A percentile compares a stretch with the other conserved stretches of the same genome.
These are phyloP conservation scores for Ptychoptera albimana DNA, from an alignment of 2,888 invertebrate species.

Conservation along the genomic window DNA sequence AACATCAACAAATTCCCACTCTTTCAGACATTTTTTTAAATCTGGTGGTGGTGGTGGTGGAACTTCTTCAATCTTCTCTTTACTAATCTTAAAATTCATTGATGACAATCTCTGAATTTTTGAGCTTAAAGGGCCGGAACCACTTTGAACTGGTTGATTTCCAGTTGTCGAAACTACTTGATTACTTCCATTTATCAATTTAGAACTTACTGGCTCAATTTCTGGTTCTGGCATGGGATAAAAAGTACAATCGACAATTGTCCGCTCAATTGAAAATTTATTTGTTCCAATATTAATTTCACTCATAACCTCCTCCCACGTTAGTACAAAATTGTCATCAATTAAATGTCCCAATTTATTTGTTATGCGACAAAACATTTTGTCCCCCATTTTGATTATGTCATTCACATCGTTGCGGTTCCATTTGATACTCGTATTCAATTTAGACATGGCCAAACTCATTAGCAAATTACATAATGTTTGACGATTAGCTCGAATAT, in stretches of 20 bases:
- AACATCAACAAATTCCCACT: neutral
- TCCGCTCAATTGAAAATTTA: conserved; percentile 9
- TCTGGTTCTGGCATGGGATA: neutral
- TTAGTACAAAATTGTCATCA: conserved; percentile 1
- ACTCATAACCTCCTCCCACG: conserved; percentile 5
- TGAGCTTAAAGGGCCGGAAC: neutral
- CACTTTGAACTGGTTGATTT: neutral
- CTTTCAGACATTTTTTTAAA: neutral
- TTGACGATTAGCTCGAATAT: conserved; percentile 12
- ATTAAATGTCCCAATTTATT: conserved; percentile 3
- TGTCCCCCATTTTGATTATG: conserved; percentile 14
- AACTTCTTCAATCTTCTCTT: conserved; percentile 7
- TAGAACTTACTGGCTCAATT: neutral
- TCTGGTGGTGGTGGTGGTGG: neutral
- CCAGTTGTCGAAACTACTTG: neutral
- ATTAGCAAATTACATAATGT: conserved; percentile 14
- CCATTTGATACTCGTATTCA: conserved; percentile 13
- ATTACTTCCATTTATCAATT: too few relatives aligned
- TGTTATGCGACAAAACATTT: conserved; percentile 10
- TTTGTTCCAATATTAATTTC: conserved; percentile 11
- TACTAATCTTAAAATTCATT: neutral
- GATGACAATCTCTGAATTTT: neutral
- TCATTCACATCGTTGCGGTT: conserved; percentile 12
- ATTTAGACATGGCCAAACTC: conserved; percentile 11
- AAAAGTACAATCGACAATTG: neutral